A percentile compares a stretch with the other conserved stretches of the same genome.
phyloP scores from a whole-genome alignment of 1,140 invertebrate genomes.

The Antheraea mylitta region DNA sequence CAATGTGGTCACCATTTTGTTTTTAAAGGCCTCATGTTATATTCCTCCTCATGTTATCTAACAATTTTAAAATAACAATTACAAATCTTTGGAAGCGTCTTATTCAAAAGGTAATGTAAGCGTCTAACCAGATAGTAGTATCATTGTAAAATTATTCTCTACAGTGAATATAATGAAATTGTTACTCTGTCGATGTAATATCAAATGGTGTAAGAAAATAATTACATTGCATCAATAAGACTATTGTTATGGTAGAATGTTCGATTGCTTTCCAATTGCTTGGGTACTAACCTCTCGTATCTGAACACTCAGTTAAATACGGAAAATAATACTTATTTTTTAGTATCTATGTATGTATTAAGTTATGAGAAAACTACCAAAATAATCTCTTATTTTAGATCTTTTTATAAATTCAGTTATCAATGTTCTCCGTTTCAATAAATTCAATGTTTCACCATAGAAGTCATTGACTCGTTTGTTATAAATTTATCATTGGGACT shows the following conservation, averaged over 20 bases:
- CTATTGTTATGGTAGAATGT: conserved; percentile 1
- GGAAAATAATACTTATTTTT: too few relatives aligned
- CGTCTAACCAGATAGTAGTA: neutral
- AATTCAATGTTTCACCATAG: neutral
- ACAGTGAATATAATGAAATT: neutral
- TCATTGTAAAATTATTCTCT: neutral
- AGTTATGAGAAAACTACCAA: too few relatives aligned
- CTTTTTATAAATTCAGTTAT: neutral
- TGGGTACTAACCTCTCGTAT: neutral
- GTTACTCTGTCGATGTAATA: conserved; percentile 14
- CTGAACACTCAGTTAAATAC: neutral
- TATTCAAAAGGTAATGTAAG: neutral
- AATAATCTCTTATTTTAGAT: neutral
- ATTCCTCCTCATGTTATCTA: too few relatives aligned
- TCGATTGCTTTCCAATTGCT: neutral
- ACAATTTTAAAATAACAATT: neutral
- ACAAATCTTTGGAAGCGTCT: neutral
- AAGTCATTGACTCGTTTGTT: neutral
- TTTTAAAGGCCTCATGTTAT: too few relatives aligned
- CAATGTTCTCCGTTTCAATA: neutral
- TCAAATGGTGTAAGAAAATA: conserved; percentile 28
- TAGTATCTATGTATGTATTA: too few relatives aligned
- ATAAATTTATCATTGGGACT: neutral
- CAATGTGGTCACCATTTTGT: too few relatives aligned
- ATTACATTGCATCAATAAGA: conserved; percentile 27